Evolutionary conservation across 2,888 invertebrate genomes (phyloP).

Genomic region (Pristionchus arcanus): DNA sequence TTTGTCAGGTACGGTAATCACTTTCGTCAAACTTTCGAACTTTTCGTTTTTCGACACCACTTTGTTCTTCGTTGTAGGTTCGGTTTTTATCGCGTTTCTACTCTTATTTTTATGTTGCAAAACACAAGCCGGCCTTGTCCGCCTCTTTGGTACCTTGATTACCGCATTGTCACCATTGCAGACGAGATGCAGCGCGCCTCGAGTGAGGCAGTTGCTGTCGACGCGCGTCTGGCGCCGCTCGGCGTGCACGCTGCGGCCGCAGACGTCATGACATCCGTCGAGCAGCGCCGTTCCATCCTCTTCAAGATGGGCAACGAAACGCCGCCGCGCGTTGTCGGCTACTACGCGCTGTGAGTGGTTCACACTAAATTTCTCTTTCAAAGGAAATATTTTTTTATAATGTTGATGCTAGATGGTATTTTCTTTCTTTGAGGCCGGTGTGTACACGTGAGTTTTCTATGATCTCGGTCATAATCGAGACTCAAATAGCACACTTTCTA

Average conservation of each 20-base stretch:
- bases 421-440: too few species aligned
- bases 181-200: conserved; percentile 42
- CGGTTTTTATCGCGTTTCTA: not conserved
- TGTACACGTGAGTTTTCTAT: too few species aligned
- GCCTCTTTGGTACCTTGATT: not conserved
- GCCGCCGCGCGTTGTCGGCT: conserved; percentile 71
- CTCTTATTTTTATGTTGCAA: not conserved
- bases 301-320: conserved; percentile 76
- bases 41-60: too few species aligned
- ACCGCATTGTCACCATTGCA: not conserved
- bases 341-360: conserved; percentile 72
- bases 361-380: too few species aligned
- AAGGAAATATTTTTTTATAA: too few species aligned
- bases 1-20: too few species aligned
- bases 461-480: too few species aligned
- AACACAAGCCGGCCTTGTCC: not conserved
- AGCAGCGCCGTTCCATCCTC: conserved; percentile 66
- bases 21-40: too few species aligned
- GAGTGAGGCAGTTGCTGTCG: conserved; percentile 25
- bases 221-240: conserved; percentile 26
- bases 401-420: too few species aligned
- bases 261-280: not conserved
- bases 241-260: not conserved
- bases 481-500: too few species aligned
- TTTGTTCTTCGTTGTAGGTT: too few species aligned